Conservation (phyloP, 2,113 vertebrate species). For the Oxygymnocypris stewartii region DNA sequence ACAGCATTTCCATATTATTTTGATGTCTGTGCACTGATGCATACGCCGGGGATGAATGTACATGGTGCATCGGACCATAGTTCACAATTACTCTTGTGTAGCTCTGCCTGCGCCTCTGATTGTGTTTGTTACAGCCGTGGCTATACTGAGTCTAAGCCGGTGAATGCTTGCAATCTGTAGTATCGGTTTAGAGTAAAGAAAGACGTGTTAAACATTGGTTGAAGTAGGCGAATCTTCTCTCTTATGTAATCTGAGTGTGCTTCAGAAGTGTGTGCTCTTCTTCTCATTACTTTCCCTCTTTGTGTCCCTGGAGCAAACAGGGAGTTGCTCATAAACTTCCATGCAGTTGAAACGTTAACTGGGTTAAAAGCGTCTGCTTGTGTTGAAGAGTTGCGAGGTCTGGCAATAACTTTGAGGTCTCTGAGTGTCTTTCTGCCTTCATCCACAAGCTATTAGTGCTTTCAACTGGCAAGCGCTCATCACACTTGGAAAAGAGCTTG, state of each 20-base stretch:
- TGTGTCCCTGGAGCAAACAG: background rate
- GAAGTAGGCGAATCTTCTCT: background rate
- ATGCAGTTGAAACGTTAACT: background rate
- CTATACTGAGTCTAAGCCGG: background rate
- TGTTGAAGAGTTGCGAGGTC: background rate
- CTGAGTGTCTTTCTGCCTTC: background rate
- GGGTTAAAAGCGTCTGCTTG: background rate
- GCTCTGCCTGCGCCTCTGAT: background rate
- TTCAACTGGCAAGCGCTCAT: background rate
- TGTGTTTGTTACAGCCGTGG: background rate
- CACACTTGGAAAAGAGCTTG: constrained; percentile 39
- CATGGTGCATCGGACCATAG: background rate
- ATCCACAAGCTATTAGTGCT: background rate
- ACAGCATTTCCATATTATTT: constrained; percentile 49
- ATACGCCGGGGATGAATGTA: constrained; percentile 13
- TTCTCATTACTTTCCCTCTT: background rate
- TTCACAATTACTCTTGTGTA: constrained; percentile 3
- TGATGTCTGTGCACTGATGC: constrained; percentile 44
- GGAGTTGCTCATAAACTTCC: constrained; percentile 42
- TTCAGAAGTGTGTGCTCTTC: background rate
- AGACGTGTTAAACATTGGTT: background rate
- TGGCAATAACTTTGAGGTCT: background rate
- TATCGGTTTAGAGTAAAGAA: background rate
- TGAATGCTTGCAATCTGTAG: background rate
- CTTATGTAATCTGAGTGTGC: background rate